Conservation (phyloP, 92 coral and sea anemone genomes). For the Umimayanthus chanpuru region DNA sequence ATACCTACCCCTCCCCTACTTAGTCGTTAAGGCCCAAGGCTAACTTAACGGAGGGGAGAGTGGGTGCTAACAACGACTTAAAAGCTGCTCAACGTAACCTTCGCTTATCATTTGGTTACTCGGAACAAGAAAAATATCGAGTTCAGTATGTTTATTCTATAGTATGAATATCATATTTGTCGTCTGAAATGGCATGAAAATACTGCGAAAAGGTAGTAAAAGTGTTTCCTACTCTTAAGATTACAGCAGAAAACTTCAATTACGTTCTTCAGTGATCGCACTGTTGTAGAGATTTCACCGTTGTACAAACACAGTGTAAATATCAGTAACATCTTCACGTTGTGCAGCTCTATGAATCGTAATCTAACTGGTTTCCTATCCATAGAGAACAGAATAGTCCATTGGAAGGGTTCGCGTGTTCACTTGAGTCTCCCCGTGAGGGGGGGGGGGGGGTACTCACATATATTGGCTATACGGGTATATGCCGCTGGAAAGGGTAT, state of each 20-base stretch:
- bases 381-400: neutral
- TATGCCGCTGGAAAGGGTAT: too few relatives aligned
- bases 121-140: too few relatives aligned
- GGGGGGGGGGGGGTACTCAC: too few relatives aligned
- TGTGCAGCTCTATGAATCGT: neutral
- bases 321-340: too few relatives aligned
- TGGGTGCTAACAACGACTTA: neutral
- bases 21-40: neutral
- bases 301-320: too few relatives aligned
- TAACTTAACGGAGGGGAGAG: neutral
- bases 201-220: neutral
- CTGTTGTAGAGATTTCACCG: too few relatives aligned
- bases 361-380: neutral
- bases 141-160: neutral
- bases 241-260: neutral
- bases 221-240: neutral
- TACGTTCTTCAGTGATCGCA: too few relatives aligned
- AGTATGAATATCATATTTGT: neutral
- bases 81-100: neutral
- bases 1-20: neutral
- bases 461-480: too few relatives aligned
- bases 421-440: too few relatives aligned
- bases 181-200: neutral
- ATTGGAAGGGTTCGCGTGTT: neutral
- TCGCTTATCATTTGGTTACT: neutral